Conservation (phyloP, 2,888 invertebrate genomes). For the Pyralis farinalis region DNA sequence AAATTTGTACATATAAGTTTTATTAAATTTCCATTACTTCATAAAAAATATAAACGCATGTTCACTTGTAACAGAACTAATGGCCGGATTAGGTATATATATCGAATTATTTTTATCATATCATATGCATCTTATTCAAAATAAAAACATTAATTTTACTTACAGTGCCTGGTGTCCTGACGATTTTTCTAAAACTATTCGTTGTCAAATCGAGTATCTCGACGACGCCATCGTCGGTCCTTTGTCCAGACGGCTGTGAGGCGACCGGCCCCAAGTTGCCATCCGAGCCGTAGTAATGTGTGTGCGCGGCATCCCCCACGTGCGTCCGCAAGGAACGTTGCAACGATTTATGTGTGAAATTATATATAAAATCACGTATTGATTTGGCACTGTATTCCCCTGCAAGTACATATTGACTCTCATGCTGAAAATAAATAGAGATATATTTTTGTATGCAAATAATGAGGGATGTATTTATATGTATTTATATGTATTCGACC, state of each 20-base stretch:
- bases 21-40: too few species aligned
- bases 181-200: constrained; percentile 82
- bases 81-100: too few species aligned
- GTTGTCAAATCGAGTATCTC: constrained; percentile 85
- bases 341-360: constrained; percentile 65
- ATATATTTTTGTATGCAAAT: too few species aligned
- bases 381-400: constrained; percentile 71
- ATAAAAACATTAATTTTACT: too few species aligned
- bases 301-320: constrained; percentile 53
- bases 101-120: too few species aligned
- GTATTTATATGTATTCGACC: too few species aligned
- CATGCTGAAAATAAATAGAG: constrained; percentile 75
- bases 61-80: too few species aligned
- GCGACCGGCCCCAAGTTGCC: constrained; percentile 13
- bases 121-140: too few species aligned
- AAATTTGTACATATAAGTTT: too few species aligned
- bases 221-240: constrained; percentile 37
- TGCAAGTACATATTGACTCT: constrained; percentile 84
- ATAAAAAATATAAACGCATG: too few species aligned
- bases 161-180: constrained; percentile 83
- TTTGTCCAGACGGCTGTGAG: neutral
- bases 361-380: constrained; percentile 75
- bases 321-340: constrained; percentile 61
- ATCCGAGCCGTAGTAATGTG: constrained; percentile 61
- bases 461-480: too few species aligned